Evolutionary conservation across 2,888 invertebrate genomes (phyloP), one percentile per base, ranked within the genome.

Genomic region (Chaitophorus viminalis): DNA sequence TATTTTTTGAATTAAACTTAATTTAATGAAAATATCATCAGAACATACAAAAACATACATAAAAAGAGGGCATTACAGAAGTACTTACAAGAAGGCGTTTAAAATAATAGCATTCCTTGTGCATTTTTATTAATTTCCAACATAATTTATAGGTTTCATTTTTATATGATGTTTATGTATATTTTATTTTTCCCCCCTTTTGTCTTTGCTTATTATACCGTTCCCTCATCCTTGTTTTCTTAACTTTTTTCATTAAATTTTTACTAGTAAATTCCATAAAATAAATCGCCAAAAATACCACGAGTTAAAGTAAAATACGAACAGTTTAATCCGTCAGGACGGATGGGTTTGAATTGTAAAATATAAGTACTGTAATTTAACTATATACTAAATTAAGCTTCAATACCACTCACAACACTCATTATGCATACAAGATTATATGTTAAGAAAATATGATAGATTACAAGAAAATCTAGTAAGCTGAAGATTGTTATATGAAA

Each of bases 171-270:
- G 60, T 76, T 84, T 46, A 84, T 83, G 60, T 76, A 76, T 46
- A 25, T 3, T n/a, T 39, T 46, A 46, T 65, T 36, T 3, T 60
- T 36, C 14, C 60, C 29, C 29, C 25, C 25, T 68, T 83, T 76
- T 76, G 75, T 75, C 65, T 83, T 74, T 60, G n/a, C 82, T 83
- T 76, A 46, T 75, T 60, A 84, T 84, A 76, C 39, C 74, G 29
- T 60, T 54, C 54, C n/a, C 46, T 77, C 46, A 6, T 46, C 9
- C 36, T 74, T 29, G 25, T 39, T 87, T 65, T 74, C 72, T 87
- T 60, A 87, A 87, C 86, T 87, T 87, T 87, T 87, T 87, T 87
- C 86, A 87, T 87, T 87, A 87, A 74, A 79, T 74, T 54, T 74
- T 39, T 29, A 39, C 72, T 52, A 39, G 74, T 54, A 79, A 87